Base-by-base conservation (phyloP, 1,140 invertebrate genomes). In the Brachystomella parvula region DNA sequence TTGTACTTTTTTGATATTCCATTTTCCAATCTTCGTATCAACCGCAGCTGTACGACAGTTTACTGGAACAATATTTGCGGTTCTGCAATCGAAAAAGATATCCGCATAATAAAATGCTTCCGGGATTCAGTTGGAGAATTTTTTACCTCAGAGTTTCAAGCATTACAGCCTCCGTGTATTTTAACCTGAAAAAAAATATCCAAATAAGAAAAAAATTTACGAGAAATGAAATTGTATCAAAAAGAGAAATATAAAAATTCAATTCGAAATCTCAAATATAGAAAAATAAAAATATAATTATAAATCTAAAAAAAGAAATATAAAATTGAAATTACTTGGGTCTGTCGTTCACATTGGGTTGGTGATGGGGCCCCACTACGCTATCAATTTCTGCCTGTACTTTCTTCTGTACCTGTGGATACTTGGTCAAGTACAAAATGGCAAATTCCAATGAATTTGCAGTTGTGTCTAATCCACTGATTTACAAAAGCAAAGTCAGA, bases 281-380 rank as follows among this genome's bases (percentile, higher is more conserved):
- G 3, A 28, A 17, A 60, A 19, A 9, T 60, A 28, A 60, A 26
- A 31, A 44, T 17, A 21, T 17, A 32, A 62, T 44, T 35, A 12
- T 44, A 24, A 28, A 9, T 26, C 12, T 24, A 24, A n/a, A 62
- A 62, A 39, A 39, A 26, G 9, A 12, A 44, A 6, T 53, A 17
- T 29, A 28, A 56, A 77, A 80, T 81, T 19, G 35, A 12, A 35
- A 15, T 32, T 79, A 88, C 87, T 83, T 84, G 6, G 82, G 75
- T 66, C 86, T 82, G 76, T 91, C 89, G 44, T 83, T 81, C 28
- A 89, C 76, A 29, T 80, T 80, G 1, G 89, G 89, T 39, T 83
- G 75, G 68, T 87, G 77, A 32, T 87, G 82, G 65, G 82, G 78
- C 0, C 86, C 87, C 31, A 93, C 80, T 0, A 91, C 82, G 66